phyloP scores from a whole-genome alignment of 2,113 vertebrate species.

The Arvicanthis niloticus region DNA sequence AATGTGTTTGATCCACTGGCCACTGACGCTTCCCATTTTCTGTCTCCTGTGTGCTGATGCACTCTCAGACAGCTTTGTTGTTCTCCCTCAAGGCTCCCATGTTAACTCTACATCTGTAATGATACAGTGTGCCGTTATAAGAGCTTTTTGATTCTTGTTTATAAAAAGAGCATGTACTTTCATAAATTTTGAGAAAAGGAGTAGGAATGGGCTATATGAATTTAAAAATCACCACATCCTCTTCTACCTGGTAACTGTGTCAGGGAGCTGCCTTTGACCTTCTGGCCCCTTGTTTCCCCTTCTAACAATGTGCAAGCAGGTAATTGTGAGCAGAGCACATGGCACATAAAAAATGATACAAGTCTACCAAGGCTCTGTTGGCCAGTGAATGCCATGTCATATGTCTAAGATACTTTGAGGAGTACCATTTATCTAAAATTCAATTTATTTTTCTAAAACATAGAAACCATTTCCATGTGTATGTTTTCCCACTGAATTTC shows the following conservation, averaged over 20 bases:
- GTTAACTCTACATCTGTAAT: not conserved
- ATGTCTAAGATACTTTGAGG: slow-evolving; percentile 64
- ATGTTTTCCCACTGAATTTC: slow-evolving; percentile 80
- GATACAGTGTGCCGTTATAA: slow-evolving; percentile 36
- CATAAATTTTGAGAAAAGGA: slow-evolving; percentile 16
- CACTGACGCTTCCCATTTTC: not conserved
- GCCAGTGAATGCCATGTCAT: slow-evolving; percentile 71
- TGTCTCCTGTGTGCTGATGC: not conserved
- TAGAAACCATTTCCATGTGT: slow-evolving; percentile 70
- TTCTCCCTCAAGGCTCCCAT: not conserved
- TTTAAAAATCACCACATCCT: not conserved
- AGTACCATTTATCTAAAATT: slow-evolving; percentile 73
- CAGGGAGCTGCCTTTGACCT: not conserved
- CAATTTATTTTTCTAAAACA: slow-evolving; percentile 79
- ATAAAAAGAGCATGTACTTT: not conserved
- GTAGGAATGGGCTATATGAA: not conserved
- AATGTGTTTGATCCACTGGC: not conserved
- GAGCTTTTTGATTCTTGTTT: slow-evolving; percentile 52
- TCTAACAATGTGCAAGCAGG: not conserved
- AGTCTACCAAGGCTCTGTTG: slow-evolving; percentile 25
- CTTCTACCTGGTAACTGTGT: not conserved
- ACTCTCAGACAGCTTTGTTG: not conserved
- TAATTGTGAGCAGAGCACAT: slow-evolving; percentile 20
- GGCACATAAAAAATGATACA: slow-evolving; percentile 53
- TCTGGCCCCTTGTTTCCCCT: not conserved